A percentile compares a stretch with the other conserved stretches of the same genome.
Evolutionary conservation across 2,797 vertebrate species (phyloP).

Genomic region (Falco biarmicus): DNA sequence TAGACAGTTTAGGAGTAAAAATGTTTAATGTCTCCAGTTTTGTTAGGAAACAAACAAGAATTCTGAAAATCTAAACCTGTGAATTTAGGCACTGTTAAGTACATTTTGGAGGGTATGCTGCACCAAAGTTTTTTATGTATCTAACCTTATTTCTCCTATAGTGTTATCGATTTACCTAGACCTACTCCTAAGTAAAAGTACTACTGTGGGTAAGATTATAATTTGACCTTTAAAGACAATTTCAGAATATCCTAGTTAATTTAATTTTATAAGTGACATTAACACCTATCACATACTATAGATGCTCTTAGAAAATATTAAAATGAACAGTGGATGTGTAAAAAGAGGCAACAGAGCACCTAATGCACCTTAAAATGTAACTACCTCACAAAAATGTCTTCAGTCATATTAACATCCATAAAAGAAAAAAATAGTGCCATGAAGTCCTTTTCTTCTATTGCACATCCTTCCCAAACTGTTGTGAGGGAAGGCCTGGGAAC

Average conservation of each 20-base stretch:
- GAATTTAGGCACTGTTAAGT: not conserved
- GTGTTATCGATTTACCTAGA: conserved; percentile 32
- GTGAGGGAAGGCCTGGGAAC: not conserved
- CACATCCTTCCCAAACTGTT: not conserved
- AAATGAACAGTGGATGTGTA: not conserved
- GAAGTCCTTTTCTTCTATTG: not conserved
- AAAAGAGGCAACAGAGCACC: conserved; percentile 40
- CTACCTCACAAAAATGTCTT: conserved; percentile 39
- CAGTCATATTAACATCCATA: conserved; percentile 31
- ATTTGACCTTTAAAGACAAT: conserved; percentile 68
- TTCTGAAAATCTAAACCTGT: not conserved
- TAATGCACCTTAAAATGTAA: conserved; percentile 37
- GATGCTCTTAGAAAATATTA: conserved; percentile 54
- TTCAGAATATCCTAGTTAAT: conserved; percentile 54
- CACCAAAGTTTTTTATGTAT: conserved; percentile 16
- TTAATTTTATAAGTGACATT: conserved; percentile 53
- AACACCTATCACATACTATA: conserved; percentile 6
- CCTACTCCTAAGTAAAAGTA: conserved; percentile 21
- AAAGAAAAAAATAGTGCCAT: not conserved
- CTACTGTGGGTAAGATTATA: conserved; percentile 25
- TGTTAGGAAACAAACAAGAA: not conserved
- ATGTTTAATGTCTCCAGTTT: not conserved
- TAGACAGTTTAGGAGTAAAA: not conserved
- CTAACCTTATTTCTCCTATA: conserved; percentile 46
- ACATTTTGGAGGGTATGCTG: not conserved